Base-by-base conservation (phyloP, 53 echinoderm and acorn worm genomes). In the Glandiceps talaboti region DNA sequence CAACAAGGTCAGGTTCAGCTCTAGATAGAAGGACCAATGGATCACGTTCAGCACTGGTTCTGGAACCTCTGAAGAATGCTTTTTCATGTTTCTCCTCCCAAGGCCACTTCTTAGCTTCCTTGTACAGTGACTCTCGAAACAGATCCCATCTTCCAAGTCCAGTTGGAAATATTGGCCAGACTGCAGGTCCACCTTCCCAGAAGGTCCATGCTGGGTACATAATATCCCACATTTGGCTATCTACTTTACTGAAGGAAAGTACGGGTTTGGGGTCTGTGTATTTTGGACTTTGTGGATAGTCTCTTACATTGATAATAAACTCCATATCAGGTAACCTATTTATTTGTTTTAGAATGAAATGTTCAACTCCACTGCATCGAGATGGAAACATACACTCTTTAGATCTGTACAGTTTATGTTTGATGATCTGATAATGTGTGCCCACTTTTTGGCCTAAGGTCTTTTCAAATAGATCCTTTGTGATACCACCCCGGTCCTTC, bases 191-290 rank as follows among this genome's bases (percentile, higher is more conserved):
- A 29, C 95, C 95, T 79, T 92, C 95, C 95, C 95, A 95, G 85
- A 95, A 95, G 1, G 95, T 95, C 95, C 95, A 95, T 6, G 95
- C 95, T 72, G 95, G 95, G 79, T 95, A 95, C 91, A 90, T 95
- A 76, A 95, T 95, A 32, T 95, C 95, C 85, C 83, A 92, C 30
- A 90, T 88, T 31, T 95, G 88, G 73, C 74, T 73, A 30, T 83
- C 28, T 1, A 94, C 94, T 82, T 95, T 95, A 76, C 95, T 95
- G 32, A 95, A 92, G 20, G 95, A 95, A 0, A 95, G 45, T 25
- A 95, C 92, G 29, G 95, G 90, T 74, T 86, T 77, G 30, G 95
- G 90, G 29, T 88, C 79, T 14, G 78, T 29, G 74, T 79, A 88
- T 64, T 83, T 90, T 26, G 80, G 88, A 85, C 95, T 95, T 81